Percentiles rank a stretch among this genome's conserved stretches.
Evolutionary conservation across 2,888 invertebrate genomes (phyloP).

Genomic region (Tinea trinotella): DNA sequence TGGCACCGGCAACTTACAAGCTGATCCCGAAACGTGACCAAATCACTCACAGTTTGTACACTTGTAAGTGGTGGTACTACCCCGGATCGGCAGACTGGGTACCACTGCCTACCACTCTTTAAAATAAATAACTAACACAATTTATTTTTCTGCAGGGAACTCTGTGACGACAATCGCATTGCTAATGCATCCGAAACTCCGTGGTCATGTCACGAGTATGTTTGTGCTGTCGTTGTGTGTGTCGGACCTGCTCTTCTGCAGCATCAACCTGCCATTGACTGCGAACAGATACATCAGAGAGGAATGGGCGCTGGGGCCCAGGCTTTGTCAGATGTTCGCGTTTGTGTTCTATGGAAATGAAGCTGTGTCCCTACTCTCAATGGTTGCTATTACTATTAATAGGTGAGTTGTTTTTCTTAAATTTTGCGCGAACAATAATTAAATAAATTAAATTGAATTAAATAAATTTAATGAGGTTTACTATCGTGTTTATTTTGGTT

Average conservation of each 20-base stretch:
- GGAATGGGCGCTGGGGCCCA: constrained; percentile 84
- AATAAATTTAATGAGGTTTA: no score
- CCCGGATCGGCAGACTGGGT: no score
- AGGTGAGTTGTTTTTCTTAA: constrained; percentile 69
- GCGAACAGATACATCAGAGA: constrained; percentile 87
- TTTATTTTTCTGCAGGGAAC: constrained; percentile 78
- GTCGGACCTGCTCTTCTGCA: constrained; percentile 88
- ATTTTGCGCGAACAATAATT: no score
- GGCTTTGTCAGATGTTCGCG: constrained; percentile 87
- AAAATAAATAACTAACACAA: no score
- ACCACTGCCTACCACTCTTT: no score
- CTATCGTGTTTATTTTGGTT: no score
- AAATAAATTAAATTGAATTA: no score
- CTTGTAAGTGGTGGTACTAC: no score
- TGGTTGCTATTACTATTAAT: constrained; percentile 92
- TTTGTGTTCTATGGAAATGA: constrained; percentile 93
- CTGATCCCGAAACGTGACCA: no score
- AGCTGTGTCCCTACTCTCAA: constrained; percentile 87
- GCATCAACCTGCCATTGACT: constrained; percentile 87
- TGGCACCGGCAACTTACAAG: no score
- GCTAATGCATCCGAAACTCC: constrained; percentile 82
- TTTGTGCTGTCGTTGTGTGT: constrained; percentile 90
- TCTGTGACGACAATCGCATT: constrained; percentile 85
- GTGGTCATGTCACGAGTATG: constrained; percentile 88
- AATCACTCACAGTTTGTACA: no score